These are phyloP conservation scores for Leguminivora glycinivorella DNA, from an alignment of 1,140 invertebrate genomes.

Conservation along the genomic window DNA sequence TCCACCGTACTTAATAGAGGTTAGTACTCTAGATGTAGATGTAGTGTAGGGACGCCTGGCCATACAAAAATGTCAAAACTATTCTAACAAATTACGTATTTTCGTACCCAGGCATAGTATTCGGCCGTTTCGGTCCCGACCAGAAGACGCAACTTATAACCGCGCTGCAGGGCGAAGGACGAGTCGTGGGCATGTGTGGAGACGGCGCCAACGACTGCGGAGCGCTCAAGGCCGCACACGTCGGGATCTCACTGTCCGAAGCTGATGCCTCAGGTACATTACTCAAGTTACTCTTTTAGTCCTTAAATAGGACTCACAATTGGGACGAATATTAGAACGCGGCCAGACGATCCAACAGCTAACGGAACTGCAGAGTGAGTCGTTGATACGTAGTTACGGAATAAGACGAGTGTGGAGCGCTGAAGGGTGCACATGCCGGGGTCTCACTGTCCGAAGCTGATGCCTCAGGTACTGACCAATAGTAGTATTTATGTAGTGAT, in stretches of 20 bases:
- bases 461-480: slow-evolving; percentile 78
- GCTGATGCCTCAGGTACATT: slow-evolving; percentile 90
- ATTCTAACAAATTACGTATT: not conserved
- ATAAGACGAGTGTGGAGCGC: slow-evolving; percentile 86
- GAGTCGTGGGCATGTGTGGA: slow-evolving; percentile 94
- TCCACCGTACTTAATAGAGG: slow-evolving; percentile 84
- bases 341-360: too few relatives aligned
- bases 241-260: slow-evolving; percentile 95
- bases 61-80: too few relatives aligned
- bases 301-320: too few relatives aligned
- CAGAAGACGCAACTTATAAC: slow-evolving; percentile 96
- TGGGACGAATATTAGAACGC: too few relatives aligned
- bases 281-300: slow-evolving; percentile 53
- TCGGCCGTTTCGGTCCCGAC: slow-evolving; percentile 97
- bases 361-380: too few relatives aligned
- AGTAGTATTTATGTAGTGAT: too few relatives aligned
- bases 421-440: slow-evolving; percentile 96
- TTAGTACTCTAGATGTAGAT: too few relatives aligned
- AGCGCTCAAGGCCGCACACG: slow-evolving; percentile 94
- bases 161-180: slow-evolving; percentile 89
- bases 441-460: slow-evolving; percentile 96
- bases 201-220: slow-evolving; percentile 97
- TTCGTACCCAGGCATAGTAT: slow-evolving; percentile 84
- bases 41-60: too few relatives aligned
- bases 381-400: too few relatives aligned